phyloP scores from a whole-genome alignment of 2,113 vertebrate species.

The Zapornia atra region DNA sequence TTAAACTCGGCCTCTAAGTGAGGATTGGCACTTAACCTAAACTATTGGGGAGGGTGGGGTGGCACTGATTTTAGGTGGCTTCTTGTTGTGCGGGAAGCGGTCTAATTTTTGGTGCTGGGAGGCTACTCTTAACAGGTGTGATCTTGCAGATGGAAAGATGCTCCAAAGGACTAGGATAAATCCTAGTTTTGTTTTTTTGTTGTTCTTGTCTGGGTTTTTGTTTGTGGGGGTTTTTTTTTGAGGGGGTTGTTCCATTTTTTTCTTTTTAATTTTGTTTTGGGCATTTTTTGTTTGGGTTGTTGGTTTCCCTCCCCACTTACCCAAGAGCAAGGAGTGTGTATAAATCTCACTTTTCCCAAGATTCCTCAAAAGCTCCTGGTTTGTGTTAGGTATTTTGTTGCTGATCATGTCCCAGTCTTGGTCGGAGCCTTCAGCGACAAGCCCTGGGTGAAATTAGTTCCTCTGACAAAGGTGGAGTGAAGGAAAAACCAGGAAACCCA shows the following conservation, averaged over 20 bases:
- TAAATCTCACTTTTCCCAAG: neutral
- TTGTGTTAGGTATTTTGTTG: neutral
- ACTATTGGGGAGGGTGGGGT: neutral
- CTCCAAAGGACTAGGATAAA: constrained; percentile 74
- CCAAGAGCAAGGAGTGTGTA: neutral
- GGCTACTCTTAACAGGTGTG: constrained; percentile 6
- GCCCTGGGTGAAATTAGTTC: neutral
- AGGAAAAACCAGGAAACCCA: too few species aligned
- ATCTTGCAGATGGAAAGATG: constrained; percentile 79
- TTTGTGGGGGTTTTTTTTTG: too few species aligned
- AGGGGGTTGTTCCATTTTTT: neutral
- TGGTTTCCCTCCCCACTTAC: neutral
- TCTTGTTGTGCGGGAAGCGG: constrained; percentile 43
- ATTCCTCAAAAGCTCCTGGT: neutral
- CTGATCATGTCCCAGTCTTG: neutral
- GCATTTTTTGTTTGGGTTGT: neutral
- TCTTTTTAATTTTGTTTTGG: neutral
- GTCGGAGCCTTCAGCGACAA: constrained; percentile 6
- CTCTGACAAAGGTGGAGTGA: neutral
- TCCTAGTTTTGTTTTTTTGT: constrained; percentile 35
- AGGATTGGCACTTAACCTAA: constrained; percentile 76
- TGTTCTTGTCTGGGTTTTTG: too few species aligned
- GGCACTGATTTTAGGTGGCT: constrained; percentile 55
- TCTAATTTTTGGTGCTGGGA: constrained; percentile 63
- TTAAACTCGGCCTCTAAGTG: constrained; percentile 69